Evolutionary conservation across 2,888 invertebrate genomes (phyloP).

Genomic region (Drosophila helvetica): DNA sequence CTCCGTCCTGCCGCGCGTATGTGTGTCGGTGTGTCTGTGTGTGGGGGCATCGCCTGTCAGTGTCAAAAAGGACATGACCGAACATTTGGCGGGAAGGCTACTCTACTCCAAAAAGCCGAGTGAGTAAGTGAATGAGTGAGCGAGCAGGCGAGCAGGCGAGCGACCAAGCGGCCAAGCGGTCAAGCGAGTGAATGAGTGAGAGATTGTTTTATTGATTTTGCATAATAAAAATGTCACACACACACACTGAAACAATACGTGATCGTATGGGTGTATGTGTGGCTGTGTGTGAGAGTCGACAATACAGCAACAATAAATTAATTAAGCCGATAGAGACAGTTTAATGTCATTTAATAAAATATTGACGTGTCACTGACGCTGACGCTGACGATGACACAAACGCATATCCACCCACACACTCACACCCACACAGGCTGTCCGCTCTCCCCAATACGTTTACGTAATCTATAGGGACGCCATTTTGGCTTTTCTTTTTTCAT

Average conservation of each 20-base stretch:
- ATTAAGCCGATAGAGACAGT: constrained; percentile 84
- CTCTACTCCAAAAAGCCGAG: constrained; percentile 16
- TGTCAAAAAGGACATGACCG: constrained; percentile 82
- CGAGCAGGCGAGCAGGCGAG: neutral
- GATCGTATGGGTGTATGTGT: constrained; percentile 15
- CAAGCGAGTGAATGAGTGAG: constrained; percentile 61
- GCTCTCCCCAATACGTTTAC: constrained; percentile 25
- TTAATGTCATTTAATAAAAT: constrained; percentile 84
- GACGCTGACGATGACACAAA: constrained; percentile 76
- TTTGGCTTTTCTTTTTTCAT: constrained; percentile 64
- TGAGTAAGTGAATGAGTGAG: constrained; percentile 12
- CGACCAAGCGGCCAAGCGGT: constrained; percentile 1
- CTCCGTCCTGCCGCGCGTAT: neutral
- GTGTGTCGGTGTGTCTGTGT: neutral
- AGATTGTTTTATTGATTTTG: constrained; percentile 81
- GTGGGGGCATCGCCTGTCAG: constrained; percentile 65
- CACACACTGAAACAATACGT: constrained; percentile 40
- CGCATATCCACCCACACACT: constrained; percentile 20
- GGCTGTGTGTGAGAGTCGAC: constrained; percentile 55
- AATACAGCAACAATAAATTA: constrained; percentile 83
- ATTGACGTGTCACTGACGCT: constrained; percentile 82
- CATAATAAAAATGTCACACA: constrained; percentile 81
- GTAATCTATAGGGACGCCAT: constrained; percentile 59
- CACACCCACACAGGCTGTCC: constrained; percentile 5
- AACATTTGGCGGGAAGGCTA: constrained; percentile 62